Base-by-base conservation (phyloP, 2,113 vertebrate genomes). In the Acrocephalus kingi region DNA sequence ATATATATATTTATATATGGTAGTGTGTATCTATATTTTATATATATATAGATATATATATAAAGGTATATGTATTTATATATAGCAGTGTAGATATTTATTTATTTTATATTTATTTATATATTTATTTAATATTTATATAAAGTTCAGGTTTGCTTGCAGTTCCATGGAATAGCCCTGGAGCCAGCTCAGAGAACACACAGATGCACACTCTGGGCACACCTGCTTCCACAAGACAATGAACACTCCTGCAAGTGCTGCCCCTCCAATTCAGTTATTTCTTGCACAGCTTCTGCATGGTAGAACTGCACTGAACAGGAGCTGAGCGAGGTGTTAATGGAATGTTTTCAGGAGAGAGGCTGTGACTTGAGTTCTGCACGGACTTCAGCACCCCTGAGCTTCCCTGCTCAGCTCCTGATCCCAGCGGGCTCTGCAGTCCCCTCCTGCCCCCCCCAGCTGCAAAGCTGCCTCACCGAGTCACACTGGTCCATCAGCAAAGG, bases 361-460 rank as follows among this genome's bases (percentile, higher is more conserved):
- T 23, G 0, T 4, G 13, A 8, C 10, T 4, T 1, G 11, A 41
- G 28, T 10, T 27, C 35, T 30, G 17, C 4, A 2, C 3, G 30
- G 49, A 11, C 22, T 48, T 27, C 49, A 51, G 49, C 49, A 51
- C 17, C 4, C 2, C 5, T 7, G 56, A 85, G 67, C 69, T 16
- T 18, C 1, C 27, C 84, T 35, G 43, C 37, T 23, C 33, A 49
- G 62, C 22, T 41, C 56, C 48, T 69, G 41, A 35, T 11, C 17
- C 0, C 13, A 9, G 1, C 2, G 0, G 45, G 14, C 8, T 4
- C 35, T 15, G 18, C 35, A 6, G 20, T 2, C 13, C 7, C 31
- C 27, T 30, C 66, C 33, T 31, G 18, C 37, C 11, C 39, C 48
- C 48, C n/a, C 37, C 11, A 33, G 15, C 30, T 62, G 14, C 64